Conservation (phyloP, 2,888 invertebrate genomes). For the Chloroclysta siterata region DNA sequence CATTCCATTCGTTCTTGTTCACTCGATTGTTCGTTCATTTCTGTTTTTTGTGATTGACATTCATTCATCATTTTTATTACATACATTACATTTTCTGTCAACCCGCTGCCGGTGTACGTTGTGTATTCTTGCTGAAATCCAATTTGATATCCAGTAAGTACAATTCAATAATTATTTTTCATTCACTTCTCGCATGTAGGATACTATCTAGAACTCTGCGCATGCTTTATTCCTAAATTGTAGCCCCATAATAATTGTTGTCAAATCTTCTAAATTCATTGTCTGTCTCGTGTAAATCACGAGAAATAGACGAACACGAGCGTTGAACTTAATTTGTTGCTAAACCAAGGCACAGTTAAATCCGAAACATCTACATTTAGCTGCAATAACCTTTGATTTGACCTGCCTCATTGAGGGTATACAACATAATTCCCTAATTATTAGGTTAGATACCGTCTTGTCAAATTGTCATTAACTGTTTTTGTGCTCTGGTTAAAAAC, state of each 20-base stretch:
- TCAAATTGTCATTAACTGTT: no score
- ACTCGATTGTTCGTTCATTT: no score
- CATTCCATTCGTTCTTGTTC: no score
- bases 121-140: background rate
- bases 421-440: no score
- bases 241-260: background rate
- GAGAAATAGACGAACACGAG: background rate
- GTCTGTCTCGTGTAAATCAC: background rate
- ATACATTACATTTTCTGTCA: background rate
- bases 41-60: no score
- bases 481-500: background rate
- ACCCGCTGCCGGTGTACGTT: background rate
- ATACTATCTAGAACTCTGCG: background rate
- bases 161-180: background rate
- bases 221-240: background rate
- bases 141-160: background rate
- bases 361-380: background rate
- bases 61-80: background rate
- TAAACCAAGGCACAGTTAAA: background rate
- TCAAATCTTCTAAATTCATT: background rate
- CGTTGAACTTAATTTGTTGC: background rate
- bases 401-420: conserved; percentile 1
- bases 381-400: background rate
- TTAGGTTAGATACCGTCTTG: no score
- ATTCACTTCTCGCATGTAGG: background rate